Conservation (phyloP, 2,113 vertebrate genomes). For the Dissostichus mawsoni region DNA sequence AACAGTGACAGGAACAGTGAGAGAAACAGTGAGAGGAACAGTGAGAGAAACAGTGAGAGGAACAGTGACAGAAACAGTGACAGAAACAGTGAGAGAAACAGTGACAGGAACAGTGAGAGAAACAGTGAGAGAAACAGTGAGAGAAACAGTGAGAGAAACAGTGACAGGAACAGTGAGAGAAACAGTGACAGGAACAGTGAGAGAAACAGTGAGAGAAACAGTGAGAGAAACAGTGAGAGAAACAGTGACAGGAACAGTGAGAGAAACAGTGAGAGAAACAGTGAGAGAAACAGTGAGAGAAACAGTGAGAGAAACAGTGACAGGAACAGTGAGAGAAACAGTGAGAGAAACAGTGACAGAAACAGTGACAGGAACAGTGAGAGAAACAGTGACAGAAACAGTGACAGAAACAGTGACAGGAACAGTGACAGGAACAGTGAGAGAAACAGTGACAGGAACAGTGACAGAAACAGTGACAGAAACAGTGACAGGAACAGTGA, state of each 20-base stretch:
- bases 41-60: constrained; percentile 47
- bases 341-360: too few relatives aligned
- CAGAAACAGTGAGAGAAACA: too few relatives aligned
- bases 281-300: constrained; percentile 18
- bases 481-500: constrained; percentile 76
- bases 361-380: not conserved
- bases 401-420: constrained; percentile 73
- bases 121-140: not conserved
- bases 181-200: too few relatives aligned
- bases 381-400: constrained; percentile 55
- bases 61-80: constrained; percentile 76
- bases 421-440: too few relatives aligned
- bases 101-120: too few relatives aligned
- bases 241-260: constrained; percentile 72
- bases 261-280: too few relatives aligned
- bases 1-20: too few relatives aligned
- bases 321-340: constrained; percentile 68
- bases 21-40: too few relatives aligned
- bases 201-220: too few relatives aligned
- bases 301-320: constrained; percentile 58
- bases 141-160: constrained; percentile 55
- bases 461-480: constrained; percentile 47
- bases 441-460: too few relatives aligned
- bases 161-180: constrained; percentile 74
- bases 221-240: constrained; percentile 47